Evolutionary conservation across 2,797 vertebrate genomes (phyloP).

Genomic region (Oryzias dopingdopingensis): DNA sequence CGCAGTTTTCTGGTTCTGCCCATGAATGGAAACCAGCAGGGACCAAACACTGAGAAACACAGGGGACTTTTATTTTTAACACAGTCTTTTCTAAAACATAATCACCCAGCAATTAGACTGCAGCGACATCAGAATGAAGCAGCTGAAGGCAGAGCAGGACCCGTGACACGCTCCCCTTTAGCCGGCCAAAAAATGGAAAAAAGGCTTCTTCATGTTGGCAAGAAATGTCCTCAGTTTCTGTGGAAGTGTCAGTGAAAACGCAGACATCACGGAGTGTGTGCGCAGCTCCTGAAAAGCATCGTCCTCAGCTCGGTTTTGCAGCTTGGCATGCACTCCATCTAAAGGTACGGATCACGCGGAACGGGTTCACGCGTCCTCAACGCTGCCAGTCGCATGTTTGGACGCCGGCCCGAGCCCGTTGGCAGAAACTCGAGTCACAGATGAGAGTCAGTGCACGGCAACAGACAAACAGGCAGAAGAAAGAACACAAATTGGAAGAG

Average conservation of each 20-base stretch:
- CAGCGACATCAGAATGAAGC: constrained; percentile 56
- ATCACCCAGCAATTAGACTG: constrained; percentile 63
- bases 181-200: constrained; percentile 21
- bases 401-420: constrained; percentile 33
- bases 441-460: constrained; percentile 36
- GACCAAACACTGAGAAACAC: constrained; percentile 32
- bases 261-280: background rate
- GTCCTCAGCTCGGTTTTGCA: constrained; percentile 1
- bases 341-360: constrained; percentile 12
- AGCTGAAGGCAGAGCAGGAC: constrained; percentile 12
- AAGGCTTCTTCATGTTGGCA: constrained; percentile 35
- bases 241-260: constrained; percentile 12
- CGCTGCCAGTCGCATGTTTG: constrained; percentile 33
- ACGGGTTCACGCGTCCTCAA: constrained; percentile 27
- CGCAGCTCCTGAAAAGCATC: background rate
- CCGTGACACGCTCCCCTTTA: no score
- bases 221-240: constrained; percentile 40
- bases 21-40: background rate
- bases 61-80: constrained; percentile 55
- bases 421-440: constrained; percentile 37
- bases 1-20: background rate
- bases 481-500: background rate
- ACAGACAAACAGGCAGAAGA: constrained; percentile 15
- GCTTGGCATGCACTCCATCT: constrained; percentile 5
- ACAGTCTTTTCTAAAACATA: constrained; percentile 43